A percentile compares a stretch with the other conserved stretches of the same genome.
Evolutionary conservation across 2,888 invertebrate genomes (phyloP).

Genomic region (Eudemis profundana): DNA sequence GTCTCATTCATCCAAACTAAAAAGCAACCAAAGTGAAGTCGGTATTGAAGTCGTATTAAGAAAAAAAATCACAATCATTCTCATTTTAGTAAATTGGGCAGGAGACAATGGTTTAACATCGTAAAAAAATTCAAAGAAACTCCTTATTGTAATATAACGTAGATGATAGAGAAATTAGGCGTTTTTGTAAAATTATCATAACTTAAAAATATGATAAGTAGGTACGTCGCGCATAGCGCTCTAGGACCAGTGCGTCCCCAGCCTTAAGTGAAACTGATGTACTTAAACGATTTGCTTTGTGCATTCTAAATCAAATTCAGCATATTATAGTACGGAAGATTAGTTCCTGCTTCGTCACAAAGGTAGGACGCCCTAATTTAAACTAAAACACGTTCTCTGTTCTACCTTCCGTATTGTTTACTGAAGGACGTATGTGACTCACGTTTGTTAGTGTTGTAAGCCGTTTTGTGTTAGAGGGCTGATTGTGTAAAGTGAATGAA

Average conservation of each 20-base stretch:
- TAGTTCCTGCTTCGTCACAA: slow-evolving; percentile 22
- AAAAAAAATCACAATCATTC: no score
- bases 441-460: background rate
- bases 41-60: no score
- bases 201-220: background rate
- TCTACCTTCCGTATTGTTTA: background rate
- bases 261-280: slow-evolving; percentile 32
- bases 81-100: no score
- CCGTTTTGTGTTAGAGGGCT: background rate
- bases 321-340: slow-evolving; percentile 25
- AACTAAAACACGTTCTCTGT: slow-evolving; percentile 19
- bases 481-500: slow-evolving; percentile 1
- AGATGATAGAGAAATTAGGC: no score
- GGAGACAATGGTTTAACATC: no score
- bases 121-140: no score
- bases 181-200: no score
- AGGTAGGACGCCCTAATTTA: slow-evolving; percentile 28
- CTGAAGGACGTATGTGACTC: background rate
- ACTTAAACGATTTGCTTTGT: slow-evolving; percentile 32
- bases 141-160: no score
- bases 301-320: slow-evolving; percentile 24
- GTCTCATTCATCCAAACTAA: no score
- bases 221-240: background rate
- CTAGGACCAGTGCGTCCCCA: slow-evolving; percentile 1
- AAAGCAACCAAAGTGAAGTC: no score